Evolutionary conservation across 2,888 invertebrate species (phyloP), one percentile per base, ranked within the genome.

Genomic region (Piscicola geometra): DNA sequence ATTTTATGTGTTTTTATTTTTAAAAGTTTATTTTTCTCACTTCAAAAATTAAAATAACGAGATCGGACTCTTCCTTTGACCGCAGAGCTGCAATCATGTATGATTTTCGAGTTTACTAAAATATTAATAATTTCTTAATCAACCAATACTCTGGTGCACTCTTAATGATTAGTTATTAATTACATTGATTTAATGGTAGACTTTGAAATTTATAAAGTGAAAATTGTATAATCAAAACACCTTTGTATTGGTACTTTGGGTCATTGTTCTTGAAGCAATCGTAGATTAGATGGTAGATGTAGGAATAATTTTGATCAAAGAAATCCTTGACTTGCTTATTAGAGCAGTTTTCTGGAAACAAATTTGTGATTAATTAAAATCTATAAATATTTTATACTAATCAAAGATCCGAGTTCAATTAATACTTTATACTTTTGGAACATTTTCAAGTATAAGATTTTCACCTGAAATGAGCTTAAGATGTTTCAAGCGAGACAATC

Each of bases 301-400:
- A 73, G 0, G 73, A 60, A n/a, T 73, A 64, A 36, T 73, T 35
- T 30, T 60, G 28, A 33, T 73, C 36, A 35, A 35, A 73, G 52
- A 73, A 73, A n/a, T 73, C 73, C 52, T 73, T 52, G 5, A 73
- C 41, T 64, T 64, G 28, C n/a, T 73, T 28, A 3, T 5, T 25
- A n/a, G 73, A 21, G 35, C 73, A 60, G n/a, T 73, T 73, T 28
- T 73, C 73, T 73, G 36, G 12, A 64, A 35, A n/a, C n/a, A n/a
- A n/a, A n/a, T n/a, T n/a, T n/a, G n/a, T n/a, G n/a, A n/a, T n/a
- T n/a, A n/a, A n/a, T n/a, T n/a, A n/a, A n/a, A n/a, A n/a, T n/a
- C n/a, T n/a, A n/a, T n/a, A n/a, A n/a, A n/a, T n/a, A n/a, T n/a
- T n/a, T n/a, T n/a, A n/a, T n/a, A n/a, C n/a, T n/a, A n/a, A n/a